Base-by-base conservation (phyloP, 2,888 invertebrate species). In the Allygus modestus region DNA sequence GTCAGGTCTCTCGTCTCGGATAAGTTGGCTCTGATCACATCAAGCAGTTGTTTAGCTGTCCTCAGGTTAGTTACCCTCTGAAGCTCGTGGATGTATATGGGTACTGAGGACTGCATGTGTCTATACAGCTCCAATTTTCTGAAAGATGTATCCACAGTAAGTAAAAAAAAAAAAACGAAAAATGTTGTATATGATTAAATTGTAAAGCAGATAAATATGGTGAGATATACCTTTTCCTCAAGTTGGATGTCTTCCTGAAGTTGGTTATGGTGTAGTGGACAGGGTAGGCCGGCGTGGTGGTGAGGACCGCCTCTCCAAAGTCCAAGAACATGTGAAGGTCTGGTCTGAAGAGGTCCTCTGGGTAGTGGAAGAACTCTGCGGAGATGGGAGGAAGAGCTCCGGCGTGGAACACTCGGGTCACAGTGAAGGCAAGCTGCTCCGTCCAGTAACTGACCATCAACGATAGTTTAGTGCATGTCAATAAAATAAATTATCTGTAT, bases 321-420 rank as follows among this genome's bases (percentile, higher is more conserved):
- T 46, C 46, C 23, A 77, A 17, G 77, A 77, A 77, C 28, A 77
- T 28, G 46, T 77, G 77, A 17, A 77, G 77, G 51, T 77, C 77
- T 2, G 77, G 77, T 17, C 28, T 15, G 41, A 77, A 23, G 41
- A 77, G 77, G 51, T 77, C 77, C 28, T 77, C 77, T 7, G 77
- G 77, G 77, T 77, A 77, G 43, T 46, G 77, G 51, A 77, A 51
- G 51, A 77, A 28, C 20, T 77, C 77, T 1, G 77, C 77, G 28
- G 77, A 15, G 43, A 77, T 46, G 9, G 77, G 77, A 5, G 77
- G 77, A 9, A 77, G 51, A 26, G 77, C 77, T 15, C 77, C 77
- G 26, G 77, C 77, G 28, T 77, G 77, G 77, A 77, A 77, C 43
- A 43, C 28, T 15, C 77, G 33, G 9, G 46, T 77, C 28, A 77